Conservation (phyloP, 2,113 vertebrate genomes). For the Albula glossodonta region DNA sequence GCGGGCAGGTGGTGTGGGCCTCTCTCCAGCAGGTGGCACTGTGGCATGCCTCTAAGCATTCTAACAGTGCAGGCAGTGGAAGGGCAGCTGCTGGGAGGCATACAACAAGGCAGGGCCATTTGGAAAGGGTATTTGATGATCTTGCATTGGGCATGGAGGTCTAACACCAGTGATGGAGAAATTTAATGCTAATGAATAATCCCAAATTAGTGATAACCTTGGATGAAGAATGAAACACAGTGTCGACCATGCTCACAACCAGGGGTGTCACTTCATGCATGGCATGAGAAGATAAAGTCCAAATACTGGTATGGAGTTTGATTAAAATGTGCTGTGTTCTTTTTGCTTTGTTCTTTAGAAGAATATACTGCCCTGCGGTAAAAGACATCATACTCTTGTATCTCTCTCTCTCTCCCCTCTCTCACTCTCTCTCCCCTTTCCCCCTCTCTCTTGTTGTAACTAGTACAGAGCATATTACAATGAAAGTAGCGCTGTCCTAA, state of each 20-base stretch:
- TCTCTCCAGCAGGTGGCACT: slow-evolving; percentile 12
- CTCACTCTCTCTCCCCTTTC: too few species aligned
- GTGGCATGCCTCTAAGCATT: neutral
- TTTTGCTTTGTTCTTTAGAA: slow-evolving; percentile 35
- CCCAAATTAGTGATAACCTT: neutral
- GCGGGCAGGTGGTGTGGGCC: neutral
- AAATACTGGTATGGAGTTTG: slow-evolving; percentile 36
- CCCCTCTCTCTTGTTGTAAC: slow-evolving; percentile 6
- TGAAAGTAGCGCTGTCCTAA: neutral
- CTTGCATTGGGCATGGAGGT: neutral
- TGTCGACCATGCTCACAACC: neutral
- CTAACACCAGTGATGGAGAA: neutral
- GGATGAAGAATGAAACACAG: neutral
- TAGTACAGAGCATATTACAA: neutral
- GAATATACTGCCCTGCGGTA: slow-evolving; percentile 33
- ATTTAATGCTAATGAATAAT: neutral
- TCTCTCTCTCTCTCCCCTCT: neutral
- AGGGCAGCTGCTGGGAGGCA: neutral
- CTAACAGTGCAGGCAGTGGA: neutral
- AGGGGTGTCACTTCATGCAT: neutral
- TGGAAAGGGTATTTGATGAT: neutral
- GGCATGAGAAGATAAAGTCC: slow-evolving; percentile 3
- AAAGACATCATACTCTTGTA: neutral
- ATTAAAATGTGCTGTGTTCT: slow-evolving; percentile 45
- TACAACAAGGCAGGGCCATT: too few species aligned